Conservation (phyloP, 1,140 invertebrate genomes). For the Lepidurus couesii region DNA sequence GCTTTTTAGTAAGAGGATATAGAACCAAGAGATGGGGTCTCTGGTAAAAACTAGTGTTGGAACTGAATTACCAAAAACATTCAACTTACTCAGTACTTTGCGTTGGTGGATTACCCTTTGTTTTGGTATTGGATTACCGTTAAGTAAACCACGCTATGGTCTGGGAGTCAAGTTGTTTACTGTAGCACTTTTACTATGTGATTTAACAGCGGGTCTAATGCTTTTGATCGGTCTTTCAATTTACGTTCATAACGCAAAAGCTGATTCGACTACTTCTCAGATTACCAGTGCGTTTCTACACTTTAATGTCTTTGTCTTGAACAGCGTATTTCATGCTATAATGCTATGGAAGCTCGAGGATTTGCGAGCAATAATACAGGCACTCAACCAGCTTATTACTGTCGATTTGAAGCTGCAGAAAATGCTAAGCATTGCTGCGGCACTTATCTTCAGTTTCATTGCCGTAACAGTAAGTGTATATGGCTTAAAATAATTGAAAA, state of each 20-base stretch:
- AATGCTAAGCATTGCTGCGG: neutral
- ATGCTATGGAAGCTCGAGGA: neutral
- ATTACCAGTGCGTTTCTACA: neutral
- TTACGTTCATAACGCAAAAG: neutral
- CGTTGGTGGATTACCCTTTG: neutral
- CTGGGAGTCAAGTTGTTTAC: neutral
- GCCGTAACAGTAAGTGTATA: neutral
- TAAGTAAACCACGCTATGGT: neutral
- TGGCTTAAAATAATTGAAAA: neutral
- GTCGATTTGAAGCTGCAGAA: neutral
- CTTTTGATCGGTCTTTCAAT: neutral
- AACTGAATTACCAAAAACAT: no score
- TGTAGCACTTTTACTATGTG: neutral
- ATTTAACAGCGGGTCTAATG: neutral
- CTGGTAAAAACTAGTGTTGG: no score
- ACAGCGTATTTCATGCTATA: neutral
- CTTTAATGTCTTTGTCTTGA: neutral
- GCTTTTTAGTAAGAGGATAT: no score
- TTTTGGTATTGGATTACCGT: neutral
- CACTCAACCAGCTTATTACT: neutral
- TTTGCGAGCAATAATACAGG: neutral
- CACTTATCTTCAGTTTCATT: neutral
- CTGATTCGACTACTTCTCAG: neutral
- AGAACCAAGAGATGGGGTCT: no score
- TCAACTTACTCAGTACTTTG: neutral